Evolutionary conservation across 2,113 vertebrate species (phyloP).

Genomic region (Eurypyga helias): DNA sequence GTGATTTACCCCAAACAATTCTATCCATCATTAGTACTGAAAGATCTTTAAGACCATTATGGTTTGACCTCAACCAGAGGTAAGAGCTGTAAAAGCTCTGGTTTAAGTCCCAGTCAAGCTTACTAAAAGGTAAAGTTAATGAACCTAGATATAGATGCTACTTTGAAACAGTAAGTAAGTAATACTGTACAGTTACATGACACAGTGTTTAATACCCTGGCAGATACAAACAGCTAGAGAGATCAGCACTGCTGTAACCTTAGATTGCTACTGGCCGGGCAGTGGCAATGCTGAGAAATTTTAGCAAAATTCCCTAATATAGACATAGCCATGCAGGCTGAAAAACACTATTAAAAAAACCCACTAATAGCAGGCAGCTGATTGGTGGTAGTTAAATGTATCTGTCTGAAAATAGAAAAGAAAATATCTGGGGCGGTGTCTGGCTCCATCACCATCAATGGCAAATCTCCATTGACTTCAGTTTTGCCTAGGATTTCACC

Average conservation of each 20-base stretch:
- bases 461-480: not conserved
- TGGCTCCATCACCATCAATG: not conserved
- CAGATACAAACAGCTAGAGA: not conserved
- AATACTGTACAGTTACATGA: not conserved
- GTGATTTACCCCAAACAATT: not conserved
- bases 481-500: not conserved
- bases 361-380: not conserved
- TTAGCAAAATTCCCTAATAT: not conserved
- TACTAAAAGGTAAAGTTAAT: not conserved
- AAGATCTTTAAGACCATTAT: not conserved
- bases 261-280: not conserved
- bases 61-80: not conserved
- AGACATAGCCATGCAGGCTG: not conserved
- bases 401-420: constrained; percentile 4
- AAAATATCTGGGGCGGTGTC: not conserved
- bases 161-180: not conserved
- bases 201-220: not conserved
- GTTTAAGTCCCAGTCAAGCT: not conserved
- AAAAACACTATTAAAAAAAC: not conserved
- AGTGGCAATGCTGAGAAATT: not conserved
- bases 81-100: not conserved
- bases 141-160: not conserved
- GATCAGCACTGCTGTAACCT: not conserved
- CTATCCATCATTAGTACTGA: not conserved
- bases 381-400: not conserved